Evolutionary conservation across 2,888 invertebrate species (phyloP), one percentile per base, ranked within the genome.

Genomic region (Euphydryas editha): DNA sequence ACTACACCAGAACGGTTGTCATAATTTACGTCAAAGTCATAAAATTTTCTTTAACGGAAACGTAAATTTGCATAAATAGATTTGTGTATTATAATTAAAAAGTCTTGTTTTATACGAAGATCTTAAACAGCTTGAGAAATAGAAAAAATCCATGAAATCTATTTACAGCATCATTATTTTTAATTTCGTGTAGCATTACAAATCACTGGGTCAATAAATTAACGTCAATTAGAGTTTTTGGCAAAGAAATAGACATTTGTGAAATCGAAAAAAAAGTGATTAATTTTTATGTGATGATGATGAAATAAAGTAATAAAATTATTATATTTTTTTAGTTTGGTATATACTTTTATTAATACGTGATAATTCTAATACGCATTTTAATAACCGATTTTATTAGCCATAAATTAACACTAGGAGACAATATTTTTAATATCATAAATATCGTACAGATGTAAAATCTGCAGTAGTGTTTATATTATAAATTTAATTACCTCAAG

Each of bases 221-320:
- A 69, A 67, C 65, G 57, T 72, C 69, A 72, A 71, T 71, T 72
- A 73, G 57, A 68, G 57, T 68, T 65, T 68, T 70, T 70, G 70
- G 70, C 70, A 70, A 47, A 30, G 68, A 46, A 62, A 68, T 68
- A 58, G 58, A 51, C 39, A 39, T 46, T 15, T 13, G 62, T 65
- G 59, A 61, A 46, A 47, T 60, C 17, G 17, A 18, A 5, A 58
- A 56, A 67, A 64, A 63, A 47, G 56, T 59, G 59, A 59, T 65
- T 65, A 65, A 60, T 55, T 60, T 64, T 59, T 64, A 15, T 30
- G 56, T 10, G 65, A 39, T 59, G 65, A 59, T 10, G 65, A 39
- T 59, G 51, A n/a, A n/a, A 24, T 51, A 24, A 11, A 5, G 20
- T 21, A 46, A 17, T 21, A 47, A 13, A 18, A 47, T 18, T 8